Base-by-base conservation (phyloP, 2,797 vertebrate genomes). In the Urophycis tenuis region DNA sequence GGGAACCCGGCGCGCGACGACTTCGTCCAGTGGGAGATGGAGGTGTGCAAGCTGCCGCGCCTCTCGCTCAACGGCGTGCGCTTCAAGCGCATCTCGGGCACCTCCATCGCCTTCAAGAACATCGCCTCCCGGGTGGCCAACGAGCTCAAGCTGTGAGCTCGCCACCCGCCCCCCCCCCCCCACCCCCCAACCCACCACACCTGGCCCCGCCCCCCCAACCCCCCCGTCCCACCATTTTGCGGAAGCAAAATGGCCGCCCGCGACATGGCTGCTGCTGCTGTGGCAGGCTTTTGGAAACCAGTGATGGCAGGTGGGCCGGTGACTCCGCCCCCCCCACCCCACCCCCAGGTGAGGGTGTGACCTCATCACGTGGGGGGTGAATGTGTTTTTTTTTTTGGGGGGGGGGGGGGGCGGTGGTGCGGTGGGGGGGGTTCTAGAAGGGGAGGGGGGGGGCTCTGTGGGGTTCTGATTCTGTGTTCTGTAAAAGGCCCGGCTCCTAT, bases 1-100 rank as follows among this genome's bases (percentile, higher is more conserved):
- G 96, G 0, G 97, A 98, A 0, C 95, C 97, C 0, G 94, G 96
- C 77, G n/a, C 96, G 96, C 88, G 97, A 99, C 85, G 96, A 95
- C 92, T 94, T 98, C 3, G 97, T 98, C 80, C 96, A 98, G 85
- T 99, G 97, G 97, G 97, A 99, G 91, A 98, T 99, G 97, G 97
- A 99, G 80, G 97, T 99, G 80, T 99, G 97, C 92, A 99, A 99
- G 92, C 87, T 99, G 89, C 97, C 97, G 0, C 96, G 97, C 32
- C 94, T 99, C 79, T 99, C 97, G 0, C 96, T 99, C 82, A 99
- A 99, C 0, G 97, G 97, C 70, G 97, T 99, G 75, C 96, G 97
- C 85, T 99, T 99, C 92, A 99, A 99, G 91, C 94, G 97, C 84
- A 99, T 99, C 94, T 98, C 97, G 12, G 97, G 97, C 82, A 98